Evolutionary conservation across 2,888 invertebrate species (phyloP), one percentile per base, ranked within the genome.

Genomic region (Drosophila tanythrix): DNA sequence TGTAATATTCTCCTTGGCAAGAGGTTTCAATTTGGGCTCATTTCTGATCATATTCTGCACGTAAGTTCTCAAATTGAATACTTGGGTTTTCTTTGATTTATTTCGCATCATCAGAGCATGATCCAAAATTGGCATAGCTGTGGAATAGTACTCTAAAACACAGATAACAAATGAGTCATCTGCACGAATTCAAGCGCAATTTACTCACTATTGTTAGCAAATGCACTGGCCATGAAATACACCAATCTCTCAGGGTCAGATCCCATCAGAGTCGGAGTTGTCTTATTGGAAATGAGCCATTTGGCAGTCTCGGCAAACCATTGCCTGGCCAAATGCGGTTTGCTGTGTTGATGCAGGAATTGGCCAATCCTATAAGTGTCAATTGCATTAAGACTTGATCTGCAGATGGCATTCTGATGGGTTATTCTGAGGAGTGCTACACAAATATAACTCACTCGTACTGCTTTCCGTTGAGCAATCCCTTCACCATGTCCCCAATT

Each of bases 381-480:
- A 13, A 83, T 36, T 2, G 89, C 61, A 36, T 82, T 82, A 18
- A 91, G 52, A 31, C 70, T 76, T 11, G 52, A 66, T 38, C 91
- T 92, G 35, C n/a, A 62, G 40, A n/a, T 1, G 11, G 21, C 21
- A 21, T 21, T 21, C 21, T 5, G 11, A 11, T 6, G 5, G 5
- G 43, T 0, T 11, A 11, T 43, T 21, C 21, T 21, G 5, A 21
- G 43, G 43, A 6, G 43, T 21, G 43, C 11, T 0, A 6, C 43
- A 43, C 21, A 11, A 11, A 21, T 21, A 0, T 21, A 11, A 43
- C 43, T 43, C 21, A 43, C 43, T 43, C 96, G 91, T 97, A 97
- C 84, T 95, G 95, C 11, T 96, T 95, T 2, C 97, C 97, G 84
- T 97, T 96, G 55, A 98, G 94, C 82, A 96, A 94, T 1, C 99